Base-by-base conservation (phyloP, 2,888 invertebrate species). In the Hedya salicella region DNA sequence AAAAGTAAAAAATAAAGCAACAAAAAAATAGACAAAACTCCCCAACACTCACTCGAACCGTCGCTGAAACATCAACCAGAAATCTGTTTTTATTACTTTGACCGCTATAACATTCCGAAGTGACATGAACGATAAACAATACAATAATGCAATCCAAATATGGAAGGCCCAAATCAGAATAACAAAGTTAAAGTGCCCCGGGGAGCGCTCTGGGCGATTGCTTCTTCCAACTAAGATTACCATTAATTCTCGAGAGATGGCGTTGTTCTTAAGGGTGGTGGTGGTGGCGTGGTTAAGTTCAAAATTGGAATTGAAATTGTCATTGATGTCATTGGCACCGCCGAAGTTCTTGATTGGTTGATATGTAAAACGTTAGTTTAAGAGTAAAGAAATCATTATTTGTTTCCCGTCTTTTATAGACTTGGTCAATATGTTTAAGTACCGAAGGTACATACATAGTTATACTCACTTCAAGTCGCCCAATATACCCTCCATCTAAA, bases 251-350 rank as follows among this genome's bases (percentile, higher is more conserved):
- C 64, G 25, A 25, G 64, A 64, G 64, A 64, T 57, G 64, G 64
- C 57, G 57, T 49, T 56, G 19, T 17, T 36, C 21, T 14, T 8
- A n/a, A n/a, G n/a, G n/a, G n/a, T n/a, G n/a, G n/a, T n/a, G n/a
- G n/a, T n/a, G n/a, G n/a, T n/a, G n/a, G n/a, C n/a, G n/a, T n/a
- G n/a, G n/a, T n/a, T n/a, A n/a, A 17, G 56, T 40, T 50, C 32
- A n/a, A 46, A 64, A 64, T 57, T 57, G 64, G 57, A 64, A 64
- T 64, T 30, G 8, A 25, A 42, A 54, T 40, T 14, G 30, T 52
- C 53, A 62, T 25, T 25, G 32, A 39, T 62, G 46, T 48, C 30
- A 25, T 39, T 36, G 30, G 21, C 8, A 6, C 44, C n/a, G n/a
- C n/a, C n/a, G n/a, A n/a, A n/a, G n/a, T n/a, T 21, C 39, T 17